phyloP scores from a whole-genome alignment of 2,113 vertebrate species.

The Poeciliopsis occidentalis region DNA sequence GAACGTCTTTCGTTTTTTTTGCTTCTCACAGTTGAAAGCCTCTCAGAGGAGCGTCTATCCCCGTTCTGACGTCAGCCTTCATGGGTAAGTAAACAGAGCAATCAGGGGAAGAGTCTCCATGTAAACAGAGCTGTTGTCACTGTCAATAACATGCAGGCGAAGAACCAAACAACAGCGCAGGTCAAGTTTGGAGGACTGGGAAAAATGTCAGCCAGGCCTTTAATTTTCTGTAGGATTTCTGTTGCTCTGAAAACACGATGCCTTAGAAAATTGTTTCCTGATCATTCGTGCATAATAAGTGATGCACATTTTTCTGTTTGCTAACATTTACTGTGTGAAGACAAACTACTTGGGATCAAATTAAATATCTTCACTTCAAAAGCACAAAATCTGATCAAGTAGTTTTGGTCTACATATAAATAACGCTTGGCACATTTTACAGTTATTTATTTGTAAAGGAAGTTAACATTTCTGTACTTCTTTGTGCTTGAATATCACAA shows the following conservation, averaged over 20 bases:
- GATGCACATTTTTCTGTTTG: too few relatives aligned
- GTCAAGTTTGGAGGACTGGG: constrained; percentile 21
- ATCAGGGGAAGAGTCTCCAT: constrained; percentile 53
- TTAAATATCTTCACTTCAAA: background rate
- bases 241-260: background rate
- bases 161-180: constrained; percentile 37
- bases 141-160: constrained; percentile 57
- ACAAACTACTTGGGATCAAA: background rate
- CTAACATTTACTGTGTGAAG: background rate
- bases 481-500: too few relatives aligned
- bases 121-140: constrained; percentile 74
- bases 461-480: too few relatives aligned
- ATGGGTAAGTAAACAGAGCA: constrained; percentile 76
- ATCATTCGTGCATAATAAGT: too few relatives aligned
- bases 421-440: too few relatives aligned
- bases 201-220: background rate
- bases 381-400: too few relatives aligned
- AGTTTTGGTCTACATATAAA: too few relatives aligned
- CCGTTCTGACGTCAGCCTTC: constrained; percentile 72
- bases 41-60: constrained; percentile 49
- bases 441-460: too few relatives aligned
- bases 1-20: background rate
- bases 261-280: too few relatives aligned
- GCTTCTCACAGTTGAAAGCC: constrained; percentile 53
- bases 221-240: background rate